Evolutionary conservation across 1,140 invertebrate genomes (phyloP).

Genomic region (Ips nitidus): DNA sequence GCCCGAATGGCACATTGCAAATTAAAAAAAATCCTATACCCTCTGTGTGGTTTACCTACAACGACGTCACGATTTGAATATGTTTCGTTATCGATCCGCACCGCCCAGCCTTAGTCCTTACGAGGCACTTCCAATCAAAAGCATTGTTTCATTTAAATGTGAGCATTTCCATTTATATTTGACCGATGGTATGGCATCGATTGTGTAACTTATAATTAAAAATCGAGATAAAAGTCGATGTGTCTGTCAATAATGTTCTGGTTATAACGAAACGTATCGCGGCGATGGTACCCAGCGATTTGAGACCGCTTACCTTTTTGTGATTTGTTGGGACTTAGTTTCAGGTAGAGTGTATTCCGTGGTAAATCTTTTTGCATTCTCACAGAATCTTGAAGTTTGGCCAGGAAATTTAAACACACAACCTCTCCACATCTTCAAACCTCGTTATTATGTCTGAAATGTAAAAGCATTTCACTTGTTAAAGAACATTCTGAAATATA

Average conservation of each 20-base stretch:
- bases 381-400: too few relatives aligned
- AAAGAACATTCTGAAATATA: too few relatives aligned
- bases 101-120: not conserved
- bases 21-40: not conserved
- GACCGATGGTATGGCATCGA: slow-evolving; percentile 31
- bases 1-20: slow-evolving; percentile 4
- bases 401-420: too few relatives aligned
- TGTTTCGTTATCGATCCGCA: not conserved
- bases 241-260: slow-evolving; percentile 42
- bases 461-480: too few relatives aligned
- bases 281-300: slow-evolving; percentile 27
- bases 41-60: slow-evolving; percentile 14
- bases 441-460: too few relatives aligned
- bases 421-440: too few relatives aligned
- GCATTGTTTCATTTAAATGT: slow-evolving; percentile 37
- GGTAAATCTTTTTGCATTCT: too few relatives aligned
- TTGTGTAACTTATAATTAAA: slow-evolving; percentile 44
- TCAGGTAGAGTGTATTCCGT: slow-evolving; percentile 25
- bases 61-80: not conserved
- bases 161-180: slow-evolving; percentile 38
- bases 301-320: not conserved
- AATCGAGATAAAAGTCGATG: slow-evolving; percentile 38
- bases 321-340: slow-evolving; percentile 19
- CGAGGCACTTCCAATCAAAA: slow-evolving; percentile 20
- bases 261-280: slow-evolving; percentile 38